Conservation (phyloP, 2,888 invertebrate genomes). For the Ferdinandea cuprea region DNA sequence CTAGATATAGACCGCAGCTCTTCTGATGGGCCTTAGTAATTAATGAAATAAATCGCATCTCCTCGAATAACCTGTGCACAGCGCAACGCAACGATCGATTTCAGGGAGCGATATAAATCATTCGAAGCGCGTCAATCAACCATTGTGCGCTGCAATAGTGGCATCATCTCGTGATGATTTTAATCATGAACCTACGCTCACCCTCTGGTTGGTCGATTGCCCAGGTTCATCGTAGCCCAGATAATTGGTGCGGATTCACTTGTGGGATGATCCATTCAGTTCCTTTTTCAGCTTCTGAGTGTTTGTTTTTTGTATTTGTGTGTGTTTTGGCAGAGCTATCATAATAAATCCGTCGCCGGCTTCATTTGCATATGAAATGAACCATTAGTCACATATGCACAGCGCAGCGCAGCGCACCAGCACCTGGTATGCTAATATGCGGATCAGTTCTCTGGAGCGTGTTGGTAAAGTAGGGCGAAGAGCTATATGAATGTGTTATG, state of each 20-base stretch:
- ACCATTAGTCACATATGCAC: constrained; percentile 60
- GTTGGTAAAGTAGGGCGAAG: constrained; percentile 61
- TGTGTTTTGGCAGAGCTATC: constrained; percentile 34
- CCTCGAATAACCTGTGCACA: constrained; percentile 23
- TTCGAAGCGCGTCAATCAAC: constrained; percentile 65
- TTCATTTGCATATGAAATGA: constrained; percentile 70
- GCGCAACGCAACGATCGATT: constrained; percentile 30
- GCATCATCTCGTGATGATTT: constrained; percentile 71
- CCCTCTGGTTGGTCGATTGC: constrained; percentile 47
- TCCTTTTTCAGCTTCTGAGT: constrained; percentile 1
- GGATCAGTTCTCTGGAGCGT: constrained; percentile 53
- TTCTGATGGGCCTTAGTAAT: constrained; percentile 24
- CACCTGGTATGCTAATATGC: constrained; percentile 65
- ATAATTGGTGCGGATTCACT: constrained; percentile 48
- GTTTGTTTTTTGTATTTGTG: no score
- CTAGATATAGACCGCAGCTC: neutral
- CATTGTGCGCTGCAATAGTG: constrained; percentile 44
- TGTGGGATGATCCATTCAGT: constrained; percentile 43
- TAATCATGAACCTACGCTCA: constrained; percentile 63
- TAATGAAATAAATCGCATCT: constrained; percentile 58
- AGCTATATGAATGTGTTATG: constrained; percentile 35
- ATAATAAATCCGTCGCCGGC: constrained; percentile 68
- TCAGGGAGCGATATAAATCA: constrained; percentile 51
- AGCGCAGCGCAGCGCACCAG: constrained; percentile 6
- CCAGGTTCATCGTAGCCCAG: constrained; percentile 36